Percentiles rank a stretch among this genome's conserved stretches.
Evolutionary conservation across 2,113 vertebrate genomes (phyloP).

Genomic region (Syrrhaptes paradoxus): DNA sequence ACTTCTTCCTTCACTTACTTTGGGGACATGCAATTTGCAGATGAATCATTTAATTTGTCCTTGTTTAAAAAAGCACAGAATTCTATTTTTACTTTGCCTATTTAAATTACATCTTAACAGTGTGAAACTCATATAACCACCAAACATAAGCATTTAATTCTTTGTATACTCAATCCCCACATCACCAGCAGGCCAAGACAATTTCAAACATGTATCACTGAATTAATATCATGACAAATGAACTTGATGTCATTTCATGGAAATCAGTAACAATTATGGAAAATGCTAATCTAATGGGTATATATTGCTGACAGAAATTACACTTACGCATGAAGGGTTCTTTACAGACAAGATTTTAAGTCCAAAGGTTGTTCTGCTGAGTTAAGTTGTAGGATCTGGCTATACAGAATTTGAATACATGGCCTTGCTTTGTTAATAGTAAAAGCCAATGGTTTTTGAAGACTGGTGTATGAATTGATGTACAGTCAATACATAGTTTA

Average conservation of each 20-base stretch:
- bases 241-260: neutral
- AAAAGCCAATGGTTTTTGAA: neutral
- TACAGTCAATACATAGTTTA: neutral
- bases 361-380: neutral
- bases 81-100: constrained; percentile 70
- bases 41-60: constrained; percentile 77
- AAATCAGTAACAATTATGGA: neutral
- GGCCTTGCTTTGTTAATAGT: neutral
- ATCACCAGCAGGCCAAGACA: constrained; percentile 28
- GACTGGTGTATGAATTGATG: accelerated
- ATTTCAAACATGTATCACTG: constrained; percentile 4
- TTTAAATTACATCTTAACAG: constrained; percentile 59
- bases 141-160: constrained; percentile 67
- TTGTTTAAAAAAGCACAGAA: constrained; percentile 55
- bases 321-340: neutral
- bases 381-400: neutral
- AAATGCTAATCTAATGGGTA: neutral
- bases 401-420: neutral
- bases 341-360: neutral
- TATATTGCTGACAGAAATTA: neutral
- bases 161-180: constrained; percentile 28
- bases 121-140: constrained; percentile 34
- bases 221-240: constrained; percentile 17
- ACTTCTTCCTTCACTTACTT: constrained; percentile 43
- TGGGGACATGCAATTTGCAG: constrained; percentile 34